phyloP scores from a whole-genome alignment of 2,888 invertebrate species.

The Himalopsyche kuldschensis region DNA sequence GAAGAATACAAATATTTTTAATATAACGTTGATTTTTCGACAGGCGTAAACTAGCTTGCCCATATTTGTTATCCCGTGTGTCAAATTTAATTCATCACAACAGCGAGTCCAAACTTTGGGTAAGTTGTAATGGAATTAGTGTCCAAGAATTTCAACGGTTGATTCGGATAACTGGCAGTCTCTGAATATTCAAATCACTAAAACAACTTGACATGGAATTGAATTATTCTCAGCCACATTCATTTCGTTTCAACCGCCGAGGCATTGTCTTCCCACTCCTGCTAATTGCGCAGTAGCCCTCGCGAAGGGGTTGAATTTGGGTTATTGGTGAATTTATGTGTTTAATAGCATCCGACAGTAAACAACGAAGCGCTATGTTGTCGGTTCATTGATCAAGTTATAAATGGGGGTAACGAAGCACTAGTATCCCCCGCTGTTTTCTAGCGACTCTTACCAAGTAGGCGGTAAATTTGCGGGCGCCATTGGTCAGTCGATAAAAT shows the following conservation, averaged over 20 bases:
- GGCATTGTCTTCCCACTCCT: constrained; percentile 6
- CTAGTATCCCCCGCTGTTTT: not conserved
- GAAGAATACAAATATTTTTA: too few relatives aligned
- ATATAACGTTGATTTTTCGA: too few relatives aligned
- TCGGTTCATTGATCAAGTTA: constrained; percentile 35
- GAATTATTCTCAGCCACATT: not conserved
- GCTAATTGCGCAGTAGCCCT: constrained; percentile 13
- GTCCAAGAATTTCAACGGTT: not conserved
- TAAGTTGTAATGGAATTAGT: not conserved
- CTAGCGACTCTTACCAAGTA: not conserved
- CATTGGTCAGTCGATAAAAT: not conserved
- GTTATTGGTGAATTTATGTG: constrained; percentile 32
- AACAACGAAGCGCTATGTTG: constrained; percentile 27
- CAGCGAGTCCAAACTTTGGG: too few relatives aligned
- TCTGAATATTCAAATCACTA: not conserved
- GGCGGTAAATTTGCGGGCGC: not conserved
- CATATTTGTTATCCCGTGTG: too few relatives aligned
- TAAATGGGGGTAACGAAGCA: constrained; percentile 11
- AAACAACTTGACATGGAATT: not conserved
- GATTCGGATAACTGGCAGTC: not conserved
- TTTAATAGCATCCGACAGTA: constrained; percentile 28
- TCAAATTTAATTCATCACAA: too few relatives aligned
- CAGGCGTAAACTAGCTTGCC: too few relatives aligned
- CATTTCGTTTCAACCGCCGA: not conserved
- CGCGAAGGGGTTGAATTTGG: constrained; percentile 12